Base-by-base conservation (phyloP, 1,140 invertebrate genomes). In the Pygmarrhopalites habei region DNA sequence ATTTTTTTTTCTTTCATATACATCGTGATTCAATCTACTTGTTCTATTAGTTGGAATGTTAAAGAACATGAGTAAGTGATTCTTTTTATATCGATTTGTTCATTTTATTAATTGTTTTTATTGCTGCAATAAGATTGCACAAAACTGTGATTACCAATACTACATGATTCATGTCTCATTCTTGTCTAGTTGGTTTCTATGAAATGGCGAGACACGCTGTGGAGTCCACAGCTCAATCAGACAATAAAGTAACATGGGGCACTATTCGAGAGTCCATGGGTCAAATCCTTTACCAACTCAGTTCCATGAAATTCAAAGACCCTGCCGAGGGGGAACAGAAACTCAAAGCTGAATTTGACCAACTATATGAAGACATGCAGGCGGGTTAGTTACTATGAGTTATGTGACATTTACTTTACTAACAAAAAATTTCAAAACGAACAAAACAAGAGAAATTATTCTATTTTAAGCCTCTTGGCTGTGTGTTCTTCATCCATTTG, bases 281-380 rank as follows among this genome's bases (percentile, higher is more conserved):
- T 71, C 90, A 91, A 73, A 89, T 95, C 72, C 83, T 99, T 61
- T 98, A 99, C 80, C 92, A 98, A 77, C 84, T 99, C 53, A 96
- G 90, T 72, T 95, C 91, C 72, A 99, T 99, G 96, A 99, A 99
- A 79, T 99, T 99, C 82, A 98, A 95, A 89, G 95, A 99, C 79
- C 95, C 96, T 39, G 87, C 95, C 10, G 95, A 99, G 68, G 95
- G 95, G 39, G 95, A 99, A 77, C 84, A 85, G 2, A 98, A 99
- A 79, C 97, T 99, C 76, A 92, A 91, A 77, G 85, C 90, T 49
- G 94, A 98, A 73, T 98, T 93, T 75, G 95, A 98, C 74, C 92
- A 95, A 74, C 77, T 97, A 25, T 82, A 94, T 64, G 94, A 98
- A 79, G 89, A 93, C 74, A 94, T 97, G 80, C 89, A 94, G 73